These are phyloP conservation scores for Rotaria sp. DNA, from an alignment of 2,888 invertebrate species.

Conservation along the genomic window DNA sequence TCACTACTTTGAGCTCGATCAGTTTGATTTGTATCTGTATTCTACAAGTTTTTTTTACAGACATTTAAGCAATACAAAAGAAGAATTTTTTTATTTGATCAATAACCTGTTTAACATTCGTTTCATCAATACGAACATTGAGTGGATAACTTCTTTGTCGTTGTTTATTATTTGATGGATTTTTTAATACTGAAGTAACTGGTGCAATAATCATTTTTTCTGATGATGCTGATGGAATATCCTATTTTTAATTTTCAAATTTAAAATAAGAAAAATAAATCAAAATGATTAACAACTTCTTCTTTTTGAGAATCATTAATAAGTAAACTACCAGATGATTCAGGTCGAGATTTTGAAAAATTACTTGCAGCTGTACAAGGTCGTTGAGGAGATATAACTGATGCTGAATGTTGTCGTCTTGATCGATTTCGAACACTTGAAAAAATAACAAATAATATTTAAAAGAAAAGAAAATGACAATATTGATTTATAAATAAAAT, in stretches of 20 bases:
- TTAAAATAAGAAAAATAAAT: not conserved
- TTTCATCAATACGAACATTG: not conserved
- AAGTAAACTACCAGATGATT: not conserved
- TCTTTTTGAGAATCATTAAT: not conserved
- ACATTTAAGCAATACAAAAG: not conserved
- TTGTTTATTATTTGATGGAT: not conserved
- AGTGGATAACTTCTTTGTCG: constrained; percentile 9
- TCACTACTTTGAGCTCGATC: not conserved
- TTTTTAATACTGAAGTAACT: not conserved
- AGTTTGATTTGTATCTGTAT: not conserved
- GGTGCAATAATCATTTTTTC: not conserved
- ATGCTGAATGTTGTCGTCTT: not conserved
- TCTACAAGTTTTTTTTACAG: not conserved
- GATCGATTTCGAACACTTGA: not conserved
- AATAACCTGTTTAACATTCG: not conserved
- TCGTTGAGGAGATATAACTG: not conserved
- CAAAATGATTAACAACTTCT: not conserved
- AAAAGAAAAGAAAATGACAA: not conserved
- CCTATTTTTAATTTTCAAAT: not conserved
- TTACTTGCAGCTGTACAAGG: constrained; percentile 26
- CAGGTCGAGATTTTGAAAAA: constrained; percentile 13
- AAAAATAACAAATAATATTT: not conserved
- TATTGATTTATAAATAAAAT: too few species aligned
- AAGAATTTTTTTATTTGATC: not conserved
- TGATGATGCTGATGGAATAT: not conserved